Percentiles rank a stretch among this genome's conserved stretches.
Conservation (phyloP, 2,888 invertebrate species). For the Drosophila maculinotata region DNA sequence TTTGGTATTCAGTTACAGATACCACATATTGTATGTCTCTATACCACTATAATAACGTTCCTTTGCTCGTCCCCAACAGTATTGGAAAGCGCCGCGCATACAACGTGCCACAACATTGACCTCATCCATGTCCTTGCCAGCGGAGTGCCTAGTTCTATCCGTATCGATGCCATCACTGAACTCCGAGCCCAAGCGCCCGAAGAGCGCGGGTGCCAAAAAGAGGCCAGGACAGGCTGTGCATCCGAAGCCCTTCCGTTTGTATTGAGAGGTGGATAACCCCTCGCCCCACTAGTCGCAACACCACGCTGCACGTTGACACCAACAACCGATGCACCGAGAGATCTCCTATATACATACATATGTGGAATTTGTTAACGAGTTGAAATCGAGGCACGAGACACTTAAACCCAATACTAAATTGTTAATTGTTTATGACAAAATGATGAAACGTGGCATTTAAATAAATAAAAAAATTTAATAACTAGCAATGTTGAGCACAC, state of each 20-base stretch:
- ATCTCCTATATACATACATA: conserved; percentile 22
- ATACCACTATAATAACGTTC: conserved; percentile 14
- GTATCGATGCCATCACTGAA: conserved; percentile 85
- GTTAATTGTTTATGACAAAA: conserved; percentile 67
- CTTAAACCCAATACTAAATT: conserved; percentile 49
- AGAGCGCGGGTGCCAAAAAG: conserved; percentile 84
- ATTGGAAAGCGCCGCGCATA: conserved; percentile 84
- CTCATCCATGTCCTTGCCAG: conserved; percentile 85
- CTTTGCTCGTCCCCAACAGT: conserved; percentile 60
- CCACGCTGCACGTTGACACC: conserved; percentile 30
- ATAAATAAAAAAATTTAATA: conserved; percentile 69
- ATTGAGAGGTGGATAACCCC: conserved; percentile 61
- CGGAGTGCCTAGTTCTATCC: conserved; percentile 85
- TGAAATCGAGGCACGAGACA: conserved; percentile 65
- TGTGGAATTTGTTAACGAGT: conserved; percentile 61
- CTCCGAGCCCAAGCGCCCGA: conserved; percentile 82
- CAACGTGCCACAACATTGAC: conserved; percentile 84
- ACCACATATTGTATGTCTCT: not conserved
- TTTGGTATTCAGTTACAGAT: not conserved
- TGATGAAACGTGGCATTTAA: conserved; percentile 75
- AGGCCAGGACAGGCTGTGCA: conserved; percentile 82
- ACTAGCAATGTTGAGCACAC: conserved; percentile 66
- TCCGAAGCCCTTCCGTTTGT: conserved; percentile 84
- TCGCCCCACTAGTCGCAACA: conserved; percentile 20
- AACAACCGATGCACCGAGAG: conserved; percentile 55